These are phyloP conservation scores for Abrostola triplasia DNA, from an alignment of 2,888 invertebrate genomes.

Conservation along the genomic window DNA sequence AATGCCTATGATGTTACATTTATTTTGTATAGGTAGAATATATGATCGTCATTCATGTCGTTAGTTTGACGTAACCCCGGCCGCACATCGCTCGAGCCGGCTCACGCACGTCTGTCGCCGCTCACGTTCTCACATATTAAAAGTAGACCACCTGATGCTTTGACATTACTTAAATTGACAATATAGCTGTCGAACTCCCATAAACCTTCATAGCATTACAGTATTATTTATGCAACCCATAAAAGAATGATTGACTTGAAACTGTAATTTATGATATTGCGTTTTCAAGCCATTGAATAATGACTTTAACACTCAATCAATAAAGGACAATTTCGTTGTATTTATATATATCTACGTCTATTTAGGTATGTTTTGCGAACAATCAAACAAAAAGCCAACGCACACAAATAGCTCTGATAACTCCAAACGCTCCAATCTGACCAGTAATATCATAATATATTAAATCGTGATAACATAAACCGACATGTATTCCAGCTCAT, in stretches of 20 bases:
- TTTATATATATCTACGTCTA: no score
- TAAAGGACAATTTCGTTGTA: no score
- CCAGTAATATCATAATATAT: no score
- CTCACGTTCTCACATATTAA: conserved; percentile 5
- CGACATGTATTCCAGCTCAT: background rate
- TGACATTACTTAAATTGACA: conserved; percentile 31
- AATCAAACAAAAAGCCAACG: no score
- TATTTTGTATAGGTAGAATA: background rate
- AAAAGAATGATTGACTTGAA: background rate
- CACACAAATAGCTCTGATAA: no score
- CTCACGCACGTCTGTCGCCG: conserved; percentile 30
- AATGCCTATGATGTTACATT: no score
- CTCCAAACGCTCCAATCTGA: background rate
- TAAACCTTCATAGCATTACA: conserved; percentile 13
- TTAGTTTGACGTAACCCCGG: background rate
- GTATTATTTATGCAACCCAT: background rate
- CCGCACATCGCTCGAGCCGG: conserved; percentile 14
- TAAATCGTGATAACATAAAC: background rate
- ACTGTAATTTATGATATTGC: no score
- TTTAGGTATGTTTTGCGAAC: no score
- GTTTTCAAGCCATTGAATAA: no score
- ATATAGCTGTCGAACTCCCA: conserved; percentile 10
- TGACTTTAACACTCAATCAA: no score
- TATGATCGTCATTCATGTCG: background rate
- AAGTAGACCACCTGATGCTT: conserved; percentile 44